These are phyloP conservation scores for Saguinus midas DNA, from an alignment of 2,113 vertebrate genomes.

Conservation along the genomic window DNA sequence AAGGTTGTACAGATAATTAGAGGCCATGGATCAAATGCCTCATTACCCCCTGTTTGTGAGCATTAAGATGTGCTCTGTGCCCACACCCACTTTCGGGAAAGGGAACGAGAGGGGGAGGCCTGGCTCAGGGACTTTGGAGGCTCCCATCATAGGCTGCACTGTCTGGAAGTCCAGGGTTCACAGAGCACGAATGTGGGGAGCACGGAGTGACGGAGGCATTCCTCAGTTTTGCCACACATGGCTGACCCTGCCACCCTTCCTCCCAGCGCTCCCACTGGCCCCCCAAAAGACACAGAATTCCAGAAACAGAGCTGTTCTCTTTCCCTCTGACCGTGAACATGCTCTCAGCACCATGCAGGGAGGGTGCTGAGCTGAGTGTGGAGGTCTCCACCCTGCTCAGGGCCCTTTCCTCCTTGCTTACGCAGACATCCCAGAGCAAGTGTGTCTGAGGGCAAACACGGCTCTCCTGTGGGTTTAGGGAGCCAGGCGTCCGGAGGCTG, in stretches of 20 bases:
- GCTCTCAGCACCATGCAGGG: neutral
- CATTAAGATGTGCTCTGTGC: fast-evolving
- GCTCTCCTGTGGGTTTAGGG: neutral
- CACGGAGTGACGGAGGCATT: fast-evolving
- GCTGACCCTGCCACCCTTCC: neutral
- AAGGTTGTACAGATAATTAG: neutral
- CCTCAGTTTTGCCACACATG: neutral
- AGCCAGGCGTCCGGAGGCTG: fast-evolving
- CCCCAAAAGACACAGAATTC: neutral
- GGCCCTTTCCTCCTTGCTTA: neutral
- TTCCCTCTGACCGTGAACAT: slow-evolving; percentile 54
- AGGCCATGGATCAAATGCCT: neutral
- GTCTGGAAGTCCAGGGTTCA: fast-evolving
- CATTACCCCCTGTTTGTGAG: neutral
- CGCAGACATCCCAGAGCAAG: neutral
- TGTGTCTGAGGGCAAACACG: fast-evolving
- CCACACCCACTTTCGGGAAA: neutral
- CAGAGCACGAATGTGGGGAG: fast-evolving
- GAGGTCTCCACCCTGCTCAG: neutral
- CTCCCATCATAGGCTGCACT: fast-evolving
- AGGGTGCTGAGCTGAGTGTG: slow-evolving; percentile 23
- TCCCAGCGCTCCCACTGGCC: neutral
- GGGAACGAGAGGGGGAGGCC: too few species aligned
- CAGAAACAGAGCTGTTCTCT: neutral
- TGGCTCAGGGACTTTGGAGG: fast-evolving